Percentiles rank a stretch among this genome's conserved stretches.
These are phyloP conservation scores for Riptortus pedestris DNA, from an alignment of 1,140 invertebrate genomes.

Conservation along the genomic window DNA sequence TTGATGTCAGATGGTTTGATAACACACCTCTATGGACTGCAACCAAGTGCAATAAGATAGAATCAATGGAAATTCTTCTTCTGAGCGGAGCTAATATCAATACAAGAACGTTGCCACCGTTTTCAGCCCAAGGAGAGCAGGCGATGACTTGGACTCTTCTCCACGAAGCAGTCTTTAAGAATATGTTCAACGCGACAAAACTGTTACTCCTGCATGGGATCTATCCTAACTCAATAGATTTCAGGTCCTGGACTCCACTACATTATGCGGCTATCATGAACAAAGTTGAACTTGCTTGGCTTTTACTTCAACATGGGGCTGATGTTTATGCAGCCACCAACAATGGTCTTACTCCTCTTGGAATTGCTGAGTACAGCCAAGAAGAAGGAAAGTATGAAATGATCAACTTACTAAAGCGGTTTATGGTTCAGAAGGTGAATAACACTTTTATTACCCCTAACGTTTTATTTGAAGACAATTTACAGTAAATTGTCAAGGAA, in stretches of 20 bases:
- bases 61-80: neutral
- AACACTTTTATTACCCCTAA: no score
- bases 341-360: neutral
- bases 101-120: neutral
- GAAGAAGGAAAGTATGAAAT: neutral
- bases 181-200: neutral
- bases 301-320: neutral
- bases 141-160: neutral
- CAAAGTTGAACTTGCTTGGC: neutral
- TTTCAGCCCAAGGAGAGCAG: neutral
- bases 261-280: neutral
- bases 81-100: neutral
- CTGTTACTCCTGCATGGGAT: neutral
- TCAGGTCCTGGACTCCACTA: neutral
- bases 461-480: no score
- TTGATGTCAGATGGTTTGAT: neutral
- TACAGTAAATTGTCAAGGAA: no score
- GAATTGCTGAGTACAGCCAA: neutral
- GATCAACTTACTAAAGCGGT: neutral
- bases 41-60: neutral
- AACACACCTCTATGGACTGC: neutral
- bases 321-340: neutral
- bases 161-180: neutral
- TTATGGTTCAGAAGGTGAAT: no score
- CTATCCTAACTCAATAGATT: neutral